These are phyloP conservation scores for Ylistrum balloti DNA, from an alignment of 1,140 invertebrate species.

Conservation along the genomic window DNA sequence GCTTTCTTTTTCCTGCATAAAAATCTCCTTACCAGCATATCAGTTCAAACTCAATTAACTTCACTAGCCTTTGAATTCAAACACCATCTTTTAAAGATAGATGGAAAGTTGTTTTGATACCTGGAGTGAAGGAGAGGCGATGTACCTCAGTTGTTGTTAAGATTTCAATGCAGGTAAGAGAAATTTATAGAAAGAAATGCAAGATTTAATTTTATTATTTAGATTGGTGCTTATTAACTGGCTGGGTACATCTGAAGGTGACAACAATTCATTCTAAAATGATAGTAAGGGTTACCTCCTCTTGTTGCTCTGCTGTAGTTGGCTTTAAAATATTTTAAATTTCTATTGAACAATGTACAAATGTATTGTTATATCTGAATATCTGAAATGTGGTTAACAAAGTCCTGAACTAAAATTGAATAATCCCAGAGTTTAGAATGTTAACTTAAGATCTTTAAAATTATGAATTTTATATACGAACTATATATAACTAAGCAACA, in stretches of 20 bases:
- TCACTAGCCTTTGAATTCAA: not conserved
- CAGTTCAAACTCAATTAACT: not conserved
- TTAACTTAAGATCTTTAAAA: too few species aligned
- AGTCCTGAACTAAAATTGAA: too few species aligned
- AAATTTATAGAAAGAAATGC: not conserved
- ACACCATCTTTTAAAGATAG: too few species aligned
- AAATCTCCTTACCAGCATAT: not conserved
- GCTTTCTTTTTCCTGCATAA: not conserved
- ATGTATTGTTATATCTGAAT: not conserved
- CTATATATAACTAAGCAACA: too few species aligned
- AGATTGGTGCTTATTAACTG: slow-evolving; percentile 11
- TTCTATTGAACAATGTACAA: not conserved
- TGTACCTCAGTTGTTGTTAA: too few species aligned
- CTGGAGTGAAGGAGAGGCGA: too few species aligned
- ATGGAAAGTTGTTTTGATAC: too few species aligned
- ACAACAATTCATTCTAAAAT: slow-evolving; percentile 21
- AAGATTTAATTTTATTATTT: not conserved
- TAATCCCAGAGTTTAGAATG: too few species aligned
- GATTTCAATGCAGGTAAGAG: not conserved
- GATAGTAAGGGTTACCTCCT: not conserved
- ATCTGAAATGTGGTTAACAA: too few species aligned
- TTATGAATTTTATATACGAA: too few species aligned
- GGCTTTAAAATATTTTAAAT: slow-evolving; percentile 40
- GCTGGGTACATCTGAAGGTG: slow-evolving; percentile 18
- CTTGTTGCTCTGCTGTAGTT: not conserved